Evolutionary conservation across 2,888 invertebrate genomes (phyloP).

Genomic region (Lampropteryx suffumata): DNA sequence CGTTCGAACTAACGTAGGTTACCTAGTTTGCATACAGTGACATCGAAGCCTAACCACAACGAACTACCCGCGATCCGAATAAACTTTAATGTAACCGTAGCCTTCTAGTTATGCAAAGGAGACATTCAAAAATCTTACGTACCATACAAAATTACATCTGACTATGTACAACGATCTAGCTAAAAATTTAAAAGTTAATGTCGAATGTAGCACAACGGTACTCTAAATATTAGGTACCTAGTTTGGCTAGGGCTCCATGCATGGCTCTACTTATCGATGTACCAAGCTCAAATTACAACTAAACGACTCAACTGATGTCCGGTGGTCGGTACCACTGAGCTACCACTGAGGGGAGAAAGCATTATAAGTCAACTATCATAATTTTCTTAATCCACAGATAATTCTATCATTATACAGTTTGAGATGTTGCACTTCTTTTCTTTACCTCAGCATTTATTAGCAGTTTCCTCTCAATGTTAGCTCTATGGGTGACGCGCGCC

Average conservation of each 20-base stretch:
- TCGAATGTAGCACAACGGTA: conserved; percentile 60
- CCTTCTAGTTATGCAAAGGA: conserved; percentile 76
- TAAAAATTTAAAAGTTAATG: conserved; percentile 61
- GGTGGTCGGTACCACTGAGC: conserved; percentile 17
- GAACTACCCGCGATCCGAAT: conserved; percentile 77
- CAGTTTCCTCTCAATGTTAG: conserved; percentile 5
- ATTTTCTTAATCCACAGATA: too few relatives aligned
- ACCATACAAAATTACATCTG: conserved; percentile 80
- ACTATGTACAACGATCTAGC: conserved; percentile 79
- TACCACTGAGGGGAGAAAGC: conserved; percentile 2
- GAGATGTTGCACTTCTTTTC: too few relatives aligned
- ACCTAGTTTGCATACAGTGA: conserved; percentile 76
- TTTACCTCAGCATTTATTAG: too few relatives aligned
- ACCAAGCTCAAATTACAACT: conserved; percentile 64
- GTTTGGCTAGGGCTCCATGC: conserved; percentile 72
- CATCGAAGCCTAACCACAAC: conserved; percentile 78
- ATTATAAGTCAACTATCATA: neutral
- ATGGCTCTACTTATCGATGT: conserved; percentile 62
- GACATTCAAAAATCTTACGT: conserved; percentile 75
- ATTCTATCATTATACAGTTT: too few relatives aligned
- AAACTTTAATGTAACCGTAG: conserved; percentile 69
- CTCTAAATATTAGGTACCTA: conserved; percentile 69
- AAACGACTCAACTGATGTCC: conserved; percentile 35
- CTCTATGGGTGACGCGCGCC: conserved; percentile 20
- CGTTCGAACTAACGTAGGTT: conserved; percentile 58